Conservation (phyloP, 1,140 invertebrate genomes). For the fruit fly (Drosophila melanogaster) region Release_6_plus_ISO1_MT NT_037436.4:9569501-9570000, state of each 20-base stretch:
- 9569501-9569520: conserved; percentile 73
- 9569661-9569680: conserved; percentile 56
- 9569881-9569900: conserved; percentile 19
- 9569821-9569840: conserved; percentile 42
- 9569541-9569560: neutral
- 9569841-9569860: conserved; percentile 33
- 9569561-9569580: conserved; percentile 28
- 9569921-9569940: neutral
- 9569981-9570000: too few relatives aligned
- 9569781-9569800: conserved; percentile 39
- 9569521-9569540: conserved; percentile 50
- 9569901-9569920: conserved; percentile 9
- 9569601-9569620: conserved; percentile 27
- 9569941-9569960: neutral
- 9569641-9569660: conserved; percentile 40
- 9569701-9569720: conserved; percentile 60
- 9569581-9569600: conserved; percentile 46
- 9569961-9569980: neutral
- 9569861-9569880: conserved; percentile 26
- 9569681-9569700: conserved; percentile 59
- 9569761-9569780: conserved; percentile 16
- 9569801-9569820: conserved; percentile 40
- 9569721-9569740: conserved; percentile 48
- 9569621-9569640: conserved; percentile 50
- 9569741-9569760: conserved; percentile 35